Evolutionary conservation across 2,888 invertebrate species (phyloP).

Genomic region (Abrostola triplasia): DNA sequence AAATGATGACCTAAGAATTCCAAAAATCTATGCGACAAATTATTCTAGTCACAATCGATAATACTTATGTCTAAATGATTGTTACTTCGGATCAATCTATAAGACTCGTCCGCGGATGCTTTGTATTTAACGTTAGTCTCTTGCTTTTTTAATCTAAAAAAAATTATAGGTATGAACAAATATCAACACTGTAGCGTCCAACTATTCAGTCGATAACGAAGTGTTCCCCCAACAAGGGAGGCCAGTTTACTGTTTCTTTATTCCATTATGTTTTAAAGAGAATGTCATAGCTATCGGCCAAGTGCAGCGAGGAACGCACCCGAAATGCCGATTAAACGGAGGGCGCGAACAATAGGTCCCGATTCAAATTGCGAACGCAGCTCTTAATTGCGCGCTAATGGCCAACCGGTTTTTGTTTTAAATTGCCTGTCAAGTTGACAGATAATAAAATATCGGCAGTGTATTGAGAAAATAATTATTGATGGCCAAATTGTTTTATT

Average conservation of each 20-base stretch:
- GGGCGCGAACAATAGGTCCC: slow-evolving; percentile 66
- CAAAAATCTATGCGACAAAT: no score
- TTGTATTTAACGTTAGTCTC: no score
- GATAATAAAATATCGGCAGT: slow-evolving; percentile 19
- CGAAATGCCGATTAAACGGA: slow-evolving; percentile 60
- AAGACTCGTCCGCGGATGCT: no score
- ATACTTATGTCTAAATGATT: no score
- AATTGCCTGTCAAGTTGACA: slow-evolving; percentile 61
- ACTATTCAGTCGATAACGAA: slow-evolving; percentile 72
- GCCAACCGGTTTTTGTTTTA: slow-evolving; percentile 58
- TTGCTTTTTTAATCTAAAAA: no score
- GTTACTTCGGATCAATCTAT: no score
- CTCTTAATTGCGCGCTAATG: slow-evolving; percentile 65
- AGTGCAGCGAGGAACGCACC: slow-evolving; percentile 70
- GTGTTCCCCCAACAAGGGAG: slow-evolving; percentile 79
- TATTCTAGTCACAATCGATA: no score
- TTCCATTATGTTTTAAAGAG: slow-evolving; percentile 87
- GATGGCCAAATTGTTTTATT: no score
- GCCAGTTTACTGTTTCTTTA: slow-evolving; percentile 87
- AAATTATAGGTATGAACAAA: slow-evolving; percentile 4
- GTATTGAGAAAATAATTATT: neutral
- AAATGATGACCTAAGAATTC: no score
- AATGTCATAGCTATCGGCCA: slow-evolving; percentile 85
- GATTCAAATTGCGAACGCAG: slow-evolving; percentile 67
- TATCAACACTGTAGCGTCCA: slow-evolving; percentile 63